Evolutionary conservation across 2,888 invertebrate species (phyloP).

Genomic region (Oithona nana): DNA sequence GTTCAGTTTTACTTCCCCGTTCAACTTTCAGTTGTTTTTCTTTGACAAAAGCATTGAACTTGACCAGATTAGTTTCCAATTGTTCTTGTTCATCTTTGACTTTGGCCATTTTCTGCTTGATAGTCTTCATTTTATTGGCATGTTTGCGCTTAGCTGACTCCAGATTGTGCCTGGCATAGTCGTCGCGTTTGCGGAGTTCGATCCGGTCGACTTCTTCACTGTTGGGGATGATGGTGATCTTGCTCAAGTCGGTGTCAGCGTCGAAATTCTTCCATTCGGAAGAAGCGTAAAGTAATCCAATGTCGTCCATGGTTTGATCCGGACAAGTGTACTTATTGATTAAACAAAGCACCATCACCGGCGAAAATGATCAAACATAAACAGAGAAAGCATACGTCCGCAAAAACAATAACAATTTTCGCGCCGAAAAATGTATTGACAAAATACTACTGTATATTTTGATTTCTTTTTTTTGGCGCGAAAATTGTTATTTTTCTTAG

Average conservation of each 20-base stretch:
- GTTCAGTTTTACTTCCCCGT: background rate
- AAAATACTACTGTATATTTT: too few relatives aligned
- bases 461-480: too few relatives aligned
- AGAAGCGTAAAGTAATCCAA: background rate
- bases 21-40: conserved; percentile 8
- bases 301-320: background rate
- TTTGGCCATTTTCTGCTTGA: background rate
- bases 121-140: background rate
- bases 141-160: background rate
- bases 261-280: background rate
- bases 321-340: too few relatives aligned
- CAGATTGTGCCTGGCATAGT: background rate
- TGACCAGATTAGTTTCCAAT: background rate
- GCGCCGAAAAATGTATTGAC: too few relatives aligned
- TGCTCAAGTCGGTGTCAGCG: too few relatives aligned
- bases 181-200: background rate
- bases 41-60: conserved; percentile 5
- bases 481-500: too few relatives aligned
- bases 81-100: background rate
- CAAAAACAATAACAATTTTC: too few relatives aligned
- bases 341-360: too few relatives aligned
- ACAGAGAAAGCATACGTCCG: too few relatives aligned
- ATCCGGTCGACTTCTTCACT: background rate
- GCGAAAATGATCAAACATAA: too few relatives aligned
- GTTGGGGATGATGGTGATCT: background rate